A percentile compares a stretch with the other conserved stretches of the same genome.
These are phyloP conservation scores for Rhinatrema bivittatum DNA, from an alignment of 2,797 vertebrate genomes.

Conservation along the genomic window DNA sequence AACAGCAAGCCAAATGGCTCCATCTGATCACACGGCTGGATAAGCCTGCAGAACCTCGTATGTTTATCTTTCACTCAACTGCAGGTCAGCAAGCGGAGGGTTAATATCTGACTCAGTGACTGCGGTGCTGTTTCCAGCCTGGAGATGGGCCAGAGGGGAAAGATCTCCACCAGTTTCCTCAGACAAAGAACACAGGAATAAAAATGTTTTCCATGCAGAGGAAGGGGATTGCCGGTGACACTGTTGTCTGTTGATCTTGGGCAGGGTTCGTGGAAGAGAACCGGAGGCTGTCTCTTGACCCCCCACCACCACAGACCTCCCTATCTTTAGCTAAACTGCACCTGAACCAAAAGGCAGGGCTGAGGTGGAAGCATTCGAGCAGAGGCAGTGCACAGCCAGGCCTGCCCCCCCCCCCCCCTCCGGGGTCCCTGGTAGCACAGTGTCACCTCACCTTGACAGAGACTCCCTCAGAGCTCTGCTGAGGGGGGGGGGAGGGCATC, in stretches of 20 bases:
- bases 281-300: background rate
- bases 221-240: constrained; percentile 3
- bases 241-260: constrained; percentile 32
- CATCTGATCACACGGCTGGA: too few relatives aligned
- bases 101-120: too few relatives aligned
- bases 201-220: constrained; percentile 15
- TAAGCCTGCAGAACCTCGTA: too few relatives aligned
- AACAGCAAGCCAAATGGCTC: too few relatives aligned
- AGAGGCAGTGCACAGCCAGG: too few relatives aligned
- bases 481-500: too few relatives aligned
- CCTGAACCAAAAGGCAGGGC: background rate
- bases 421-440: too few relatives aligned
- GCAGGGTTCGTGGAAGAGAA: background rate
- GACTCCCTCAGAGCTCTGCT: too few relatives aligned
- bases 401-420: too few relatives aligned
- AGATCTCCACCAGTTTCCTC: constrained; percentile 22
- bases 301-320: background rate
- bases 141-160: constrained; percentile 29
- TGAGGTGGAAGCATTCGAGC: background rate
- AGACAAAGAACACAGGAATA: constrained; percentile 21
- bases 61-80: too few relatives aligned
- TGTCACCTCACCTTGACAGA: too few relatives aligned
- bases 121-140: background rate
- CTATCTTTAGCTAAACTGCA: rapidly evolving
- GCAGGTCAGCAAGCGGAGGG: too few relatives aligned